Conservation (phyloP, 64 coral and sea anemone species). For the Dendronephthya gigantea region DNA sequence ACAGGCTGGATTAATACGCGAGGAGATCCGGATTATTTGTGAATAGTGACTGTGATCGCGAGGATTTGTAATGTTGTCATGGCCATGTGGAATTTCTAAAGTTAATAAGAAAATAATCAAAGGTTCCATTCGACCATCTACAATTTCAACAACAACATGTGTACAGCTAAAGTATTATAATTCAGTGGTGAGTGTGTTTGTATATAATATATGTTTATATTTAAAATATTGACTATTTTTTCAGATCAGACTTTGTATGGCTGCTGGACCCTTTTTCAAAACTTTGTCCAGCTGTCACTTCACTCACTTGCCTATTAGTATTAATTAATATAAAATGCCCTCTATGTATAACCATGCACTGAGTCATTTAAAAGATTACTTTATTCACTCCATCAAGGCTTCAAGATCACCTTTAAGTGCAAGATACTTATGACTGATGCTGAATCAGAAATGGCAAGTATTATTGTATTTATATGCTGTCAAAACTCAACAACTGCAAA, state of each 20-base stretch:
- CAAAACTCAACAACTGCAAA: too few species aligned
- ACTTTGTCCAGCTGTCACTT: too few species aligned
- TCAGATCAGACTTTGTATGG: too few species aligned
- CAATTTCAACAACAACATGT: neutral
- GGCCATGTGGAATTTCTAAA: neutral
- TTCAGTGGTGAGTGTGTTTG: neutral
- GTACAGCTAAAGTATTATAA: neutral
- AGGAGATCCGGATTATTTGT: neutral
- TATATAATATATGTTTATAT: too few species aligned
- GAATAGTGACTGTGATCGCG: neutral
- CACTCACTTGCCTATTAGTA: too few species aligned
- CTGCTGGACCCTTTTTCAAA: too few species aligned
- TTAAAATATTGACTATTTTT: too few species aligned
- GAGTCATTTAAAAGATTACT: too few species aligned
- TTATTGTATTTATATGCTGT: too few species aligned
- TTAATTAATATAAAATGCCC: too few species aligned
- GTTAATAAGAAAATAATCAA: neutral
- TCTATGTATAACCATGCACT: too few species aligned
- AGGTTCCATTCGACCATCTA: neutral
- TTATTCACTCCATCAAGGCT: neutral
- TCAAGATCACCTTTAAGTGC: neutral
- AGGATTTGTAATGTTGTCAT: neutral
- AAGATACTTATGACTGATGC: neutral
- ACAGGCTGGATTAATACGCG: neutral
- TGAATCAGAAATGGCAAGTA: constrained; percentile 16